Conservation (phyloP, 2,113 vertebrate species). For the Rhynchopsitta pachyrhyncha region DNA sequence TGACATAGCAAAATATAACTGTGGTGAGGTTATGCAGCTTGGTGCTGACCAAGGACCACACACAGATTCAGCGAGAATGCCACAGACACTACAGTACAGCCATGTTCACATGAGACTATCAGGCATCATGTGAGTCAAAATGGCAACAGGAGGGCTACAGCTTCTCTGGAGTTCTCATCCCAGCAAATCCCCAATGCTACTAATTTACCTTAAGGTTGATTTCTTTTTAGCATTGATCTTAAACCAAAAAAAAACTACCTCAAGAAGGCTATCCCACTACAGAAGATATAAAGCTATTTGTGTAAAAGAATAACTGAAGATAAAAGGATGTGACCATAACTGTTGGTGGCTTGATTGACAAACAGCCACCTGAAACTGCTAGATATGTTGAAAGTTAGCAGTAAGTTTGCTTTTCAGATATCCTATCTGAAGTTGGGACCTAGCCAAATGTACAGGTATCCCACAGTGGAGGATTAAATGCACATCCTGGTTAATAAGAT, state of each 20-base stretch:
- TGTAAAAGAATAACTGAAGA: background rate
- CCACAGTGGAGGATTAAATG: fast-evolving
- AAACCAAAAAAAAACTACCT: background rate
- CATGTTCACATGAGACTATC: background rate
- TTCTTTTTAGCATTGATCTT: background rate
- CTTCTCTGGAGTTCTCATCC: background rate
- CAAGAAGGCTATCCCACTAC: background rate
- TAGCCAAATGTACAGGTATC: background rate
- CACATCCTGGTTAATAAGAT: background rate
- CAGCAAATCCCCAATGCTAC: background rate
- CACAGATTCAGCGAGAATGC: background rate
- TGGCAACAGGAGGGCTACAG: background rate
- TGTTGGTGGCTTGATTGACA: background rate
- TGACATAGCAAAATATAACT: background rate
- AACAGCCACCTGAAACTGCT: background rate
- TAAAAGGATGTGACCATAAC: background rate
- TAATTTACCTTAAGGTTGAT: background rate
- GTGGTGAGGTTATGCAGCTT: background rate
- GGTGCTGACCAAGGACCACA: background rate
- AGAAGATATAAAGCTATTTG: background rate
- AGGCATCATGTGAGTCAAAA: background rate
- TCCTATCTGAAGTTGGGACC: background rate
- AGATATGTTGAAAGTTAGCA: background rate
- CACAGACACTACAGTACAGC: too few species aligned
- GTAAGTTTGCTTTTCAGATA: background rate